Evolutionary conservation across 2,797 vertebrate species (phyloP), one percentile per base, ranked within the genome.

Genomic region (Sebastes elongatus): DNA sequence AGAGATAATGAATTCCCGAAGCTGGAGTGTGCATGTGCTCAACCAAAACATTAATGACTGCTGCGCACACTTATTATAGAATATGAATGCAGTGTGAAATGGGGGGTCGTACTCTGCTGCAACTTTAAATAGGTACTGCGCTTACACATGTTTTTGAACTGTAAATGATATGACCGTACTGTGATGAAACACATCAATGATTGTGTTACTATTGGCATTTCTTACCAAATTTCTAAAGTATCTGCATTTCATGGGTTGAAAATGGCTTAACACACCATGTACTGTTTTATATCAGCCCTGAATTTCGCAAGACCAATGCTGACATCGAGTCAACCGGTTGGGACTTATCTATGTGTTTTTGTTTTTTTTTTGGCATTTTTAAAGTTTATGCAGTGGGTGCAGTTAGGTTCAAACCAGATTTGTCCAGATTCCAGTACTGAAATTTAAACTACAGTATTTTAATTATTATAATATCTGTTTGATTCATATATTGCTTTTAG

Each of bases 1-100:
- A 94, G 92, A 42, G 7, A 18, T 46, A 3, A 32, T 27, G 6
- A 28, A n/a, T 28, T 18, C 0, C 20, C 10, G n/a, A 23, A n/a
- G 22, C n/a, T 30, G 32, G 13, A 65, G 57, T 20, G 11, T 74
- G 8, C 71, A 13, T 18, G 22, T 66, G 65, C 56, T 52, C 7
- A 59, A 28, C 18, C 13, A 5, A 72, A 56, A 46, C 53, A 33
- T 46, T 1, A 82, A 62, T 23, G 4, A 8, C 10, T 35, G 22
- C 66, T 32, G 20, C 56, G 3, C 18, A 6, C 55, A 1, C 23
- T 71, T 56, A 11, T 46, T 3, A 75, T 57, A 11, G 4, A 23
- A 23, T 66, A 42, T 9, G 8, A 27, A 13, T 9, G 14, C 63
- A 10, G 7, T 56, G 9, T 23, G 33, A 22, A 52, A 28, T 20